A percentile compares a stretch with the other conserved stretches of the same genome.
phyloP scores from a whole-genome alignment of 2,888 invertebrate genomes.

The Heliothis peltigera region DNA sequence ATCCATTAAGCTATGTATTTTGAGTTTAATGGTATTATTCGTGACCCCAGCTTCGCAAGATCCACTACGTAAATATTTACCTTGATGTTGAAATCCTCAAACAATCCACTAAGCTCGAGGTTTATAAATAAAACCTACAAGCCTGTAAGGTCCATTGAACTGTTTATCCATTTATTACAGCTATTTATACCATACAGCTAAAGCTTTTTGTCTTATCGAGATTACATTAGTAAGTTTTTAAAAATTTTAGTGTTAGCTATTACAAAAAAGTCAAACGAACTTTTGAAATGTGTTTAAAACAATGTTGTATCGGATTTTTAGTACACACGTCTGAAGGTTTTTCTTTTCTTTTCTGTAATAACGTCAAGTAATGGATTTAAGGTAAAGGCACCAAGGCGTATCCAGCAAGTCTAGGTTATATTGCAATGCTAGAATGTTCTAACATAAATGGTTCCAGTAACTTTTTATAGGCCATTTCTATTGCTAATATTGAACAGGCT shows the following conservation, averaged over 20 bases:
- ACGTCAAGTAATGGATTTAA: neutral
- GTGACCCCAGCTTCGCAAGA: neutral
- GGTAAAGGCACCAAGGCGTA: neutral
- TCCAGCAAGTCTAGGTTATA: neutral
- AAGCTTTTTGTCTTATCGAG: constrained; percentile 19
- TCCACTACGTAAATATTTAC: neutral
- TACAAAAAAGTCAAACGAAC: too few species aligned
- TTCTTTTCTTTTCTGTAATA: too few species aligned
- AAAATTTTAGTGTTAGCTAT: too few species aligned
- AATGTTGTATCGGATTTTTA: too few species aligned
- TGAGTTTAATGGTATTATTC: neutral
- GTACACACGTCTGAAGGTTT: too few species aligned
- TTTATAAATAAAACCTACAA: constrained; percentile 33
- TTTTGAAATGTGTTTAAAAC: too few species aligned
- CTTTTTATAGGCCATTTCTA: neutral
- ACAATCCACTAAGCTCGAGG: constrained; percentile 14
- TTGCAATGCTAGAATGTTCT: neutral
- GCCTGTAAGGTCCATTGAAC: constrained; percentile 57
- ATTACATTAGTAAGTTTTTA: too few species aligned
- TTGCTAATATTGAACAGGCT: neutral
- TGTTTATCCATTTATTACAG: constrained; percentile 61
- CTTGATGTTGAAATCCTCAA: neutral
- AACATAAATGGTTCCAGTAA: neutral
- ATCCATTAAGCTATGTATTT: neutral
- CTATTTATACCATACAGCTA: constrained; percentile 20